phyloP scores from a whole-genome alignment of 2,888 invertebrate genomes.

The Belgica antarctica region DNA sequence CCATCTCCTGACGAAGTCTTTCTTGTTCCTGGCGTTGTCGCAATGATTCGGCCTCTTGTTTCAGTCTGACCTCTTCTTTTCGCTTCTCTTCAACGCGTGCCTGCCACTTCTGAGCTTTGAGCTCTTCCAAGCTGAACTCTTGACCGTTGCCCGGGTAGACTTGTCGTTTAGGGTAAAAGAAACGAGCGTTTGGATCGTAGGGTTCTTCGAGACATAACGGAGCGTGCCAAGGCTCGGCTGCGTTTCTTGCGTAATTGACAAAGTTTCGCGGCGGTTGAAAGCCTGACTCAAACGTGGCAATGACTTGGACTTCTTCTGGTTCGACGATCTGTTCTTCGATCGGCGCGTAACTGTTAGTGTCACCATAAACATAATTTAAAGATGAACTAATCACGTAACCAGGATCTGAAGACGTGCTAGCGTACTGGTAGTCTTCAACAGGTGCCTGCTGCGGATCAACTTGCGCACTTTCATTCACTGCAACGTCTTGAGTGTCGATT shows the following conservation, averaged over 20 bases:
- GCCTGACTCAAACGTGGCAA: conserved; percentile 31
- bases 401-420: background rate
- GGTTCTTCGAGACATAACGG: conserved; percentile 54
- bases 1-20: conserved; percentile 13
- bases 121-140: conserved; percentile 54
- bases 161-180: conserved; percentile 52
- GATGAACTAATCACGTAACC: conserved; percentile 44
- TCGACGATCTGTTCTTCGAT: background rate
- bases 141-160: conserved; percentile 53
- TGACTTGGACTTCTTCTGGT: background rate
- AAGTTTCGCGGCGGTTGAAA: conserved; percentile 52
- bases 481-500: background rate
- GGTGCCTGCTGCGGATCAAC: background rate
- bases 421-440: background rate
- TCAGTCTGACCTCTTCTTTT: conserved; percentile 26
- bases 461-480: background rate
- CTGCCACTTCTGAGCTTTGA: conserved; percentile 50
- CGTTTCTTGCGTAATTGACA: conserved; percentile 51
- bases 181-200: conserved; percentile 52
- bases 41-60: background rate
- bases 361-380: conserved; percentile 46
- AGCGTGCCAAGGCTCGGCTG: conserved; percentile 55
- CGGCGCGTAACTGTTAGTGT: conserved; percentile 34
- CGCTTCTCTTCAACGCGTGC: conserved; percentile 43
- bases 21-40: conserved; percentile 18